Evolutionary conservation across 2,797 vertebrate genomes (phyloP), one percentile per base, ranked within the genome.

Genomic region (Anguilla obscura): DNA sequence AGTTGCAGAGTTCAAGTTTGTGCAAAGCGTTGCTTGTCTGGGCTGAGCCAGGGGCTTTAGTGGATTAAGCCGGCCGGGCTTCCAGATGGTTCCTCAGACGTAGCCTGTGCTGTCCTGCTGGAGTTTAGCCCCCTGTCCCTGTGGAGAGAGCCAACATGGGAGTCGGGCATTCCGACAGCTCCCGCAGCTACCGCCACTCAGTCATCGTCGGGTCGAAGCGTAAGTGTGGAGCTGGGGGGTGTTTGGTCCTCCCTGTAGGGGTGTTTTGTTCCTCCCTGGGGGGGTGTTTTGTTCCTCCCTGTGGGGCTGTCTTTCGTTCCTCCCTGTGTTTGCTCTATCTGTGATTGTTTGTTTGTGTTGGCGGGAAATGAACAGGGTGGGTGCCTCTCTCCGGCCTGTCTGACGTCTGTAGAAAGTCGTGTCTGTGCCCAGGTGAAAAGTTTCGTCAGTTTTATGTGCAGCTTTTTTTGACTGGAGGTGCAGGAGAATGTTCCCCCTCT

Each of bases 151-250:
- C 71, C 45, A 52, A 86, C 12, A 96, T 96, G 96, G 96, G 96
- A 92, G 96, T 96, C 60, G 92, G 95, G 69, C 96, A 95, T 93
- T 96, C 96, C 30, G 92, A 94, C 74, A 96, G 94, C 92, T 96
- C 96, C 48, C 95, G 95, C 90, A 94, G 95, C 91, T 94, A 92
- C 91, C 92, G 84, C 89, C 94, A 94, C 90, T 91, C 94, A 0
- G 92, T 94, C 84, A 94, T 89, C 89, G 94, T 95, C 87, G 74
- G 95, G 85, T 90, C 94, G 74, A 95, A 93, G 94, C 93, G 95
- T 96, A 93, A 96, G 96, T 96, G n/a, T 79, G 16, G 10, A 8
- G 8, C 40, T 8, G 4, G 9, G 40, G 40, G 40, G 40, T 45
- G 40, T 45, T 45, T 45, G 40, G 40, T 45, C 40, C 40, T 45